Evolutionary conservation across 2,797 vertebrate genomes (phyloP).

Genomic region (Eupleurogrammus muticus): DNA sequence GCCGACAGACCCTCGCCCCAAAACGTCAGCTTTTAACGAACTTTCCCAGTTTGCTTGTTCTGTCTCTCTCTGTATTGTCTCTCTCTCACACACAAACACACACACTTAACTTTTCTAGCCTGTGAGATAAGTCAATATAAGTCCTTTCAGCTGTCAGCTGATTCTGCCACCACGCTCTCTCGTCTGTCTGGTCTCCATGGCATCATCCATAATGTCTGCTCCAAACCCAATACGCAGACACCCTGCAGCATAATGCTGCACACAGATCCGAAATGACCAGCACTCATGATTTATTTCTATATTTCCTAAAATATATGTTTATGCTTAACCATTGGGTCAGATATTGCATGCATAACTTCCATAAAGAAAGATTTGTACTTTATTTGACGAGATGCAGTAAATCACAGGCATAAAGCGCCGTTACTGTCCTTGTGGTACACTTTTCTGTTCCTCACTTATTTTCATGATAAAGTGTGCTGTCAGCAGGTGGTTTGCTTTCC

Average conservation of each 20-base stretch:
- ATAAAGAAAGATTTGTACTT: constrained; percentile 12
- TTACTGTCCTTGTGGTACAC: constrained; percentile 29
- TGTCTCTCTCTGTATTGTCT: constrained; percentile 4
- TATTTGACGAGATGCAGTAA: neutral
- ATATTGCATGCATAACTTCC: neutral
- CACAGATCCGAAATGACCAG: constrained; percentile 5
- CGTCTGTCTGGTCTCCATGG: constrained; percentile 76
- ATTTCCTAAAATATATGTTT: neutral
- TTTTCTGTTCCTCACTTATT: constrained; percentile 35
- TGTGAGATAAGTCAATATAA: constrained; percentile 87
- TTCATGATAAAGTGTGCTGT: constrained; percentile 58
- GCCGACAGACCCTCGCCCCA: constrained; percentile 59
- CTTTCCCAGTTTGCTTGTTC: constrained; percentile 8
- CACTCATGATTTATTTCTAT: neutral
- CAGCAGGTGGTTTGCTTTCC: constrained; percentile 61
- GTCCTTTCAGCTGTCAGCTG: constrained; percentile 75
- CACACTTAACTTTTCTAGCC: constrained; percentile 54
- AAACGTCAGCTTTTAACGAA: constrained; percentile 27
- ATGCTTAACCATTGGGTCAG: neutral
- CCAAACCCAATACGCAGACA: constrained; percentile 32
- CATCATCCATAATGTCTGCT: constrained; percentile 46
- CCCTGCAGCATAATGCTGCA: constrained; percentile 14
- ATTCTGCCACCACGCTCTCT: constrained; percentile 42
- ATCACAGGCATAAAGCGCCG: constrained; percentile 19
- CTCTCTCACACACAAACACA: constrained; percentile 30